Base-by-base conservation (phyloP, 2,113 vertebrate genomes). In the Actenoides hombroni region DNA sequence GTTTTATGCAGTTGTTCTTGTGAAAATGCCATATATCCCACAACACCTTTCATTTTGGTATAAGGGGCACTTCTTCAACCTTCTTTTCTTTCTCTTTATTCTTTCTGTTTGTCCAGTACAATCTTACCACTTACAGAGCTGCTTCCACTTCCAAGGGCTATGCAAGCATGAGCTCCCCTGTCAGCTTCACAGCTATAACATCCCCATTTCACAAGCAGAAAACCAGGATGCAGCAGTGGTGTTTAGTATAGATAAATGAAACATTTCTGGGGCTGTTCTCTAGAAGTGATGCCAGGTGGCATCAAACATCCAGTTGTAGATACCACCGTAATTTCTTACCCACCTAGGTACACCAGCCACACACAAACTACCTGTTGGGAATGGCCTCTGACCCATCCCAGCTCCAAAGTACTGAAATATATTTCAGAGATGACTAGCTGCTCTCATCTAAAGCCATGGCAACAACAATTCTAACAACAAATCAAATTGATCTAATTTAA, bases 271-370 rank as follows among this genome's bases (percentile, higher is more conserved):
- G 33, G 35, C 11, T 13, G 10, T 53, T 84, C 20, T 57, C 10
- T 12, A 10, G 49, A 21, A 37, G 6, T 39, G 31, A 49, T 25
- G 9, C 26, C 39, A 40, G 33, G 33, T 35, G 49, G 11, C 8
- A 33, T 44, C 8, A 7, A 71, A 48, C 18, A 39, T 4, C 1
- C 23, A 1, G 0, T 11, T 64, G 57, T 46, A 21, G 13, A 1
- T 13, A 40, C 10, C 26, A 9, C 26, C 5, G 2, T 29, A 4
- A 16, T 40, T 26, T 40, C 29, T 49, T n/a, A 51, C 9, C 10
- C 73, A 17, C 81, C 73, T 17, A 31, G 39, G 17, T 25, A 8
- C 29, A 46, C 19, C 23, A 79, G 37, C 5, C 17, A 26, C 20
- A 6, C 25, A n/a, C 3, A 23, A 15, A 2, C 17, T 53, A 24